phyloP scores from a whole-genome alignment of 2,888 invertebrate genomes.

The Xestia rhomboidea region DNA sequence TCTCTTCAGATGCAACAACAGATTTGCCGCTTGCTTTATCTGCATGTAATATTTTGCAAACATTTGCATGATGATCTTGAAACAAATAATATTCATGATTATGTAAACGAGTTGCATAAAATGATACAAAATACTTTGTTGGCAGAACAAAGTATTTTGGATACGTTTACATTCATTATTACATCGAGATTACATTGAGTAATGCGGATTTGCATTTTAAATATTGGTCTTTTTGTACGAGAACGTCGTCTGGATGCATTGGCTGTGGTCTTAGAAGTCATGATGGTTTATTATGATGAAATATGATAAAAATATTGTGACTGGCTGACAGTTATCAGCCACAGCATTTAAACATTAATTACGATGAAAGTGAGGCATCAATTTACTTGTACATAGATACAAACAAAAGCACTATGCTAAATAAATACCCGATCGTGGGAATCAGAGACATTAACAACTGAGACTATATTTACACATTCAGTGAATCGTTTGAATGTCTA shows the following conservation, averaged over 20 bases:
- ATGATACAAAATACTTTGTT: conserved; percentile 33
- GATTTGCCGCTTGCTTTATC: conserved; percentile 80
- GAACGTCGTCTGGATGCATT: not conserved
- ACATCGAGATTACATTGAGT: conserved; percentile 23
- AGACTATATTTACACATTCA: conserved; percentile 61
- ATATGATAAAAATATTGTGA: not conserved
- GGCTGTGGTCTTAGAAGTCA: not conserved
- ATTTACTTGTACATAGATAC: conserved; percentile 57
- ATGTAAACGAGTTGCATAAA: conserved; percentile 58
- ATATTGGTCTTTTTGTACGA: not conserved
- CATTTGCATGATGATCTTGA: conserved; percentile 55
- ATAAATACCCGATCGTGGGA: conserved; percentile 72
- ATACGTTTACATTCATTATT: conserved; percentile 25
- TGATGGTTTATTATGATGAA: not conserved
- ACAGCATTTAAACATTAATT: conserved; percentile 45
- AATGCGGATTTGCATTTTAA: conserved; percentile 17
- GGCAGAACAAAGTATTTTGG: not conserved
- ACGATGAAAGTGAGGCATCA: conserved; percentile 70
- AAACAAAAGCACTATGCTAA: conserved; percentile 66
- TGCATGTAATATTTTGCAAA: conserved; percentile 71
- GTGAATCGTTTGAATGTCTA: conserved; percentile 61
- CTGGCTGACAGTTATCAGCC: not conserved
- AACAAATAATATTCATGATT: conserved; percentile 50
- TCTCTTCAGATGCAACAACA: conserved; percentile 74
- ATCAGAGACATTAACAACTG: conserved; percentile 63